Evolutionary conservation across 2,888 invertebrate species (phyloP), one percentile per base, ranked within the genome.

Genomic region (Lasioglossum zephyrum): DNA sequence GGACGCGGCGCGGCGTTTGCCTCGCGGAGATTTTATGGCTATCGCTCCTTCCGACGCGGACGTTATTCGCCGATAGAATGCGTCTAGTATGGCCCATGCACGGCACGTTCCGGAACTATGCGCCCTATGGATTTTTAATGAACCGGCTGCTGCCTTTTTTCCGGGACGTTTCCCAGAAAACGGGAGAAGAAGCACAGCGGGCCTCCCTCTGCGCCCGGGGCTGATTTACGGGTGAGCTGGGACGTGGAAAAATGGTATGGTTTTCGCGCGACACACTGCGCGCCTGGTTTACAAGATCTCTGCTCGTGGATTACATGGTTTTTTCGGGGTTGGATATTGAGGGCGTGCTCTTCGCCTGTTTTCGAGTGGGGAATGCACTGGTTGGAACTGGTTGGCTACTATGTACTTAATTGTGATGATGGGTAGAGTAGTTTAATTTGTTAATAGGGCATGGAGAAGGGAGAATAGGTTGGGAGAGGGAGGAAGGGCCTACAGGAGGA

Each of bases 91-190:
- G 76, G 66, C 60, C 66, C 22, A 87, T 88, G 88, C 90, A 2
- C 63, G 69, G 80, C 88, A 89, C 88, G 88, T 89, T 73, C 73
- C 81, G 79, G 81, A 83, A 88, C 88, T 89, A 88, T 88, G 82
- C 82, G 77, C 80, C 84, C 89, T 81, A 80, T 81, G 89, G 89
- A 87, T 88, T 89, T 89, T 88, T 88, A 88, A 88, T 89, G 87
- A 88, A 82, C 84, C 69, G 63, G 16, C 31, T 39, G 84, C 69
- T 26, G 70, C 44, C 22, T 70, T 83, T 73, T 84, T 83, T 60
- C 84, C 66, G 74, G 69, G 1, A 69, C 47, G 44, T 47, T 74
- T 70, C 49, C 26, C 49, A 39, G 69, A 70, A 77, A 44, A 39
- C 26, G 44, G 41, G 18, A 26, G 69, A 69, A 22, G 41, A n/a